Evolutionary conservation across 2,113 vertebrate genomes (phyloP).

Genomic region (Sinocyclocheilus anophthalmus): DNA sequence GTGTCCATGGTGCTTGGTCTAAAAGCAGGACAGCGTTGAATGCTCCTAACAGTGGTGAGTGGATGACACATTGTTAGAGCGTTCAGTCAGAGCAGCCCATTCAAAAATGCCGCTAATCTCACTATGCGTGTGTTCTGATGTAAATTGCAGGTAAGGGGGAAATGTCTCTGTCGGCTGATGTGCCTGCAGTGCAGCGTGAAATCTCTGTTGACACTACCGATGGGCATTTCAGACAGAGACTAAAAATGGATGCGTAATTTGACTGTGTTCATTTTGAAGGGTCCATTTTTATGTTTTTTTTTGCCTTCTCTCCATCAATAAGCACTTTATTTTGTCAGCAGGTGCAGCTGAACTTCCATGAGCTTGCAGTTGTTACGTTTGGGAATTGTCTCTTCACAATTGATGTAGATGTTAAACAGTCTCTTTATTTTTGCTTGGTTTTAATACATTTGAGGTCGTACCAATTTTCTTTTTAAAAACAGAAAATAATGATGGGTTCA

Average conservation of each 20-base stretch:
- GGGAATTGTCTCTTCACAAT: constrained; percentile 31
- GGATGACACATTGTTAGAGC: constrained; percentile 5
- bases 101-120: constrained; percentile 65
- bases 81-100: constrained; percentile 7
- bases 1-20: not conserved
- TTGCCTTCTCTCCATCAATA: not conserved
- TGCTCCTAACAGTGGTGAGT: not conserved
- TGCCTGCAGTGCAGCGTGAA: constrained; percentile 68
- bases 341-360: not conserved
- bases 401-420: constrained; percentile 51
- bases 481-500: not conserved
- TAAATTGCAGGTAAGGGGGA: constrained; percentile 74
- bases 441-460: not conserved
- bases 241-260: constrained; percentile 20
- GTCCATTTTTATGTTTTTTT: not conserved
- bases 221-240: constrained; percentile 58
- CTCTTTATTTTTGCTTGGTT: constrained; percentile 17
- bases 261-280: not conserved
- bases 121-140: constrained; percentile 70
- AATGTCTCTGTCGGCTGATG: constrained; percentile 67
- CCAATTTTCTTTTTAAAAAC: constrained; percentile 16
- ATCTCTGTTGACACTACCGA: constrained; percentile 74
- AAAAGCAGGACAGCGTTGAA: not conserved
- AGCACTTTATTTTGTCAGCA: not conserved
- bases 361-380: not conserved